Base-by-base conservation (phyloP, 2,888 invertebrate species). In the Silvanus unidentatus region DNA sequence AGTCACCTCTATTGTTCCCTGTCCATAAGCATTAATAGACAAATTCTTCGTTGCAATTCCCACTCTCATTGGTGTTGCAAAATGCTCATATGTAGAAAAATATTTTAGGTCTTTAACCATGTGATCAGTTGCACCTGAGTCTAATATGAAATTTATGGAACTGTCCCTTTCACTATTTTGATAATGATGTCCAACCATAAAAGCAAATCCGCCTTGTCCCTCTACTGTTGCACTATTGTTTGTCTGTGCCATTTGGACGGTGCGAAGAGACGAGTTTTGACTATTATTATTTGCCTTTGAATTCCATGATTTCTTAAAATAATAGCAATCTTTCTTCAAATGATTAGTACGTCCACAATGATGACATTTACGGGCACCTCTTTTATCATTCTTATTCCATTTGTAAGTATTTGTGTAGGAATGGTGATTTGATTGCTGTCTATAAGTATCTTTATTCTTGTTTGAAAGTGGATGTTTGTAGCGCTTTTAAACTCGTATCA, bases 41-140 rank as follows among this genome's bases (percentile, higher is more conserved):
- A 16, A 27, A n/a, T 29, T 43, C 28, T 29, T 41, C 16, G 45
- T 45, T 9, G 50, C 47, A 14, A 49, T 29, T 2, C 39, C 37
- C 1, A 46, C 46, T 27, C 44, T 35, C 6, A 46, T 9, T 22
- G 49, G 50, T 8, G 8, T 22, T 22, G 3, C 8, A 5, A 22
- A 22, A 22, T 22, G 4, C 8, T 5, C 22, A 34, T 45, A 58
- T 46, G 63, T 60, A 1, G 54, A 62, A 22, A 48, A 45, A 11
- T 45, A 4, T 32, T 49, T 40, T 11, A 40, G 35, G 4, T 28
- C 39, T 32, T 55, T 55, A 6, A 53, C 38, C 2, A 55, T 16
- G 37, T 57, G 55, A 16, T 57, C 55, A 10, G 57, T 35, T 11
- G 53, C 52, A 30, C 57, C 55, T 1, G 55, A 54, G 32, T 55